Evolutionary conservation across 2,888 invertebrate genomes (phyloP).

Genomic region (Protodeltote pygarga): DNA sequence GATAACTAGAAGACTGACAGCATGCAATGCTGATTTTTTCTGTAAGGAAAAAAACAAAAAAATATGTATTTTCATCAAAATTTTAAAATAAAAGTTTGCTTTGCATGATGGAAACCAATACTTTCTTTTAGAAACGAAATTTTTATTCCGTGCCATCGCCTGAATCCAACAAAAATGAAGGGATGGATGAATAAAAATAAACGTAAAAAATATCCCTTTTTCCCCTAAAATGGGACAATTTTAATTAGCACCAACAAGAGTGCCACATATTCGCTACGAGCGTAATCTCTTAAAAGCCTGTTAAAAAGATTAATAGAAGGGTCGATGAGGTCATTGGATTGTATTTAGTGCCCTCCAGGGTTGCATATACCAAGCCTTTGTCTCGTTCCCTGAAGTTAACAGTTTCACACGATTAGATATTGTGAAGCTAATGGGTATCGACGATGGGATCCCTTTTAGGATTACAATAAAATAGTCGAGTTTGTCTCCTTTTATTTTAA

Average conservation of each 20-base stretch:
- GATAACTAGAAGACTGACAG: too few relatives aligned
- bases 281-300: constrained; percentile 59
- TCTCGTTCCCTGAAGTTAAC: constrained; percentile 42
- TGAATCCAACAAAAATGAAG: not conserved
- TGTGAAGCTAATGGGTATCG: constrained; percentile 39
- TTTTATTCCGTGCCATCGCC: not conserved
- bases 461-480: constrained; percentile 27
- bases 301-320: constrained; percentile 78
- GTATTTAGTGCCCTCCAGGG: constrained; percentile 73
- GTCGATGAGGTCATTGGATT: constrained; percentile 68
- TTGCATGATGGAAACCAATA: too few relatives aligned
- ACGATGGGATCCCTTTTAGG: constrained; percentile 23
- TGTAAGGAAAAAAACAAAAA: too few relatives aligned
- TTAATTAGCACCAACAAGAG: constrained; percentile 62
- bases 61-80: too few relatives aligned
- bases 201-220: not conserved
- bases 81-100: too few relatives aligned
- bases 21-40: too few relatives aligned
- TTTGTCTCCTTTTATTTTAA: too few relatives aligned
- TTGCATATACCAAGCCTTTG: constrained; percentile 56
- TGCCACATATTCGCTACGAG: constrained; percentile 47
- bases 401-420: constrained; percentile 48
- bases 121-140: too few relatives aligned
- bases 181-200: too few relatives aligned
- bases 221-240: constrained; percentile 42